phyloP scores from a whole-genome alignment of 2,888 invertebrate genomes.

The Dasysyrphus albostriatus region DNA sequence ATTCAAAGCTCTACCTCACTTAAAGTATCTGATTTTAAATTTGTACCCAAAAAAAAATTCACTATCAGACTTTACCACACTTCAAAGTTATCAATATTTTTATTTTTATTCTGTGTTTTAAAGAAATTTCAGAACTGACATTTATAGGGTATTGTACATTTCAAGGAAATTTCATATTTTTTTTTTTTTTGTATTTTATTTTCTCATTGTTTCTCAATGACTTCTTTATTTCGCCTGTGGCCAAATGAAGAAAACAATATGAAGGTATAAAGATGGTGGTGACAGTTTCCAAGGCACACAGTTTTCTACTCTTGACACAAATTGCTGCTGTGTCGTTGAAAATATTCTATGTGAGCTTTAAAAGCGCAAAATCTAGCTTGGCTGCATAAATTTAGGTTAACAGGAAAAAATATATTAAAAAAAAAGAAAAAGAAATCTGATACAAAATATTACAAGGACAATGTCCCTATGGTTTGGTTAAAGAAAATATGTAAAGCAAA shows the following conservation, averaged over 20 bases:
- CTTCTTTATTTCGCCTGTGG: constrained; percentile 41
- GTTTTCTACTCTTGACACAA: constrained; percentile 69
- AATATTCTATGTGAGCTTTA: constrained; percentile 58
- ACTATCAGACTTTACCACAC: too few species aligned
- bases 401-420: background rate
- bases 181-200: background rate
- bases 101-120: too few species aligned
- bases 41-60: too few species aligned
- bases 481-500: background rate
- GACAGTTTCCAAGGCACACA: constrained; percentile 58
- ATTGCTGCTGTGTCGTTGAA: constrained; percentile 62
- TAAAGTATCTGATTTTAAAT: too few species aligned
- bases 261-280: constrained; percentile 18
- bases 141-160: constrained; percentile 14
- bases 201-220: constrained; percentile 79
- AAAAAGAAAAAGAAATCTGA: constrained; percentile 15
- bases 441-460: constrained; percentile 51
- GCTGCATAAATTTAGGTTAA: constrained; percentile 45
- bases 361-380: constrained; percentile 65
- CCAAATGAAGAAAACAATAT: constrained; percentile 44
- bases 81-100: too few species aligned
- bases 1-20: too few species aligned
- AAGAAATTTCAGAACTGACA: background rate
- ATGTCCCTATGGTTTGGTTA: constrained; percentile 17
- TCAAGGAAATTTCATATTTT: background rate